Conservation (phyloP, 1,140 invertebrate genomes). For the Papilio polyxenes region DNA sequence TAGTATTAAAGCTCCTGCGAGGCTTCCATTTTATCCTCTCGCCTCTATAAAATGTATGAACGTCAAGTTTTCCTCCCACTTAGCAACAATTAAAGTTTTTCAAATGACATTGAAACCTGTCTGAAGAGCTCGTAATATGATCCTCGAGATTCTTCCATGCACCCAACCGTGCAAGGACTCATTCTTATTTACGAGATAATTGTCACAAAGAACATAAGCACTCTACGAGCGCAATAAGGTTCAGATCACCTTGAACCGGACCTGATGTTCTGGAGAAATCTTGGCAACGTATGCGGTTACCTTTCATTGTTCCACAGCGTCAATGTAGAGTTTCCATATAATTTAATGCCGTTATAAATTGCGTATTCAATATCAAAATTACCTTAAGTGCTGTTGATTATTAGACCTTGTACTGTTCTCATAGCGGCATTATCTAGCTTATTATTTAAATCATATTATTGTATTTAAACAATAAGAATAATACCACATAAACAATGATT, state of each 20-base stretch:
- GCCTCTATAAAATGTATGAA: slow-evolving; percentile 38
- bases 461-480: not conserved
- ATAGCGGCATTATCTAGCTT: not conserved
- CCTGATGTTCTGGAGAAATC: slow-evolving; percentile 38
- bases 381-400: slow-evolving; percentile 23
- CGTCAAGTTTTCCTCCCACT: slow-evolving; percentile 51
- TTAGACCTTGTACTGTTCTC: slow-evolving; percentile 4
- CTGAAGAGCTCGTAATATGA: slow-evolving; percentile 70
- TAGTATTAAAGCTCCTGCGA: slow-evolving; percentile 13
- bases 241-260: slow-evolving; percentile 38
- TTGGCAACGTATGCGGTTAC: slow-evolving; percentile 34
- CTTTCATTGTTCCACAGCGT: slow-evolving; percentile 34
- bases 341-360: slow-evolving; percentile 27
- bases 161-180: slow-evolving; percentile 72
- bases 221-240: slow-evolving; percentile 41
- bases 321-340: slow-evolving; percentile 37
- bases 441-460: not conserved
- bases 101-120: slow-evolving; percentile 70
- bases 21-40: not conserved
- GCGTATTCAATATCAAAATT: slow-evolving; percentile 34
- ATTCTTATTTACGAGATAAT: slow-evolving; percentile 50
- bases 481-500: not conserved
- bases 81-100: slow-evolving; percentile 50
- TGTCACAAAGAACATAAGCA: slow-evolving; percentile 34
- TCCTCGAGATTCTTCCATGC: slow-evolving; percentile 65